Conservation (phyloP, 1,140 invertebrate genomes). For the Babylonia areolata region DNA sequence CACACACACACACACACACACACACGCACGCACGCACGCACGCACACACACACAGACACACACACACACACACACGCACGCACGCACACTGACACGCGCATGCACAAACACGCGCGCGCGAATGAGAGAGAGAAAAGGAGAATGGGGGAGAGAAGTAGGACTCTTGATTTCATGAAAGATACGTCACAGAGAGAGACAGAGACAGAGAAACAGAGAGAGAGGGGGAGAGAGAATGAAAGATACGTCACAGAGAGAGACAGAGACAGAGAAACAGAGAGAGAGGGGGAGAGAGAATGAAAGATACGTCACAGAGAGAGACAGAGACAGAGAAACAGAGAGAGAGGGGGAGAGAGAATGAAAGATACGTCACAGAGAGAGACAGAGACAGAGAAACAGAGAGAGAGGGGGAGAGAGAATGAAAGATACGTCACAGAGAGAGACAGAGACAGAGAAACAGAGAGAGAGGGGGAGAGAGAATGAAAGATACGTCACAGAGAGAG, state of each 20-base stretch:
- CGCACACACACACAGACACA: background rate
- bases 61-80: no score
- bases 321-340: slow-evolving; percentile 21
- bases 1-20: slow-evolving; percentile 4
- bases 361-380: background rate
- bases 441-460: no score
- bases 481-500: no score
- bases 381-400: slow-evolving; percentile 5
- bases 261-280: slow-evolving; percentile 22
- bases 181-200: no score
- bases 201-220: background rate
- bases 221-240: slow-evolving; percentile 16
- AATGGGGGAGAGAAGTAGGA: no score
- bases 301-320: background rate
- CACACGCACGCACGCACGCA: background rate
- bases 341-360: no score
- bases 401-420: background rate
- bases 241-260: background rate
- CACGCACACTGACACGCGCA: no score
- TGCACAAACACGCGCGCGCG: no score
- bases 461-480: no score
- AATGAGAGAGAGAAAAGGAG: no score
- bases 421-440: no score
- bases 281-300: slow-evolving; percentile 16
- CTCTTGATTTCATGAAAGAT: no score